Conservation (phyloP, 1,140 invertebrate genomes). For the Tribolium castaneum region DNA sequence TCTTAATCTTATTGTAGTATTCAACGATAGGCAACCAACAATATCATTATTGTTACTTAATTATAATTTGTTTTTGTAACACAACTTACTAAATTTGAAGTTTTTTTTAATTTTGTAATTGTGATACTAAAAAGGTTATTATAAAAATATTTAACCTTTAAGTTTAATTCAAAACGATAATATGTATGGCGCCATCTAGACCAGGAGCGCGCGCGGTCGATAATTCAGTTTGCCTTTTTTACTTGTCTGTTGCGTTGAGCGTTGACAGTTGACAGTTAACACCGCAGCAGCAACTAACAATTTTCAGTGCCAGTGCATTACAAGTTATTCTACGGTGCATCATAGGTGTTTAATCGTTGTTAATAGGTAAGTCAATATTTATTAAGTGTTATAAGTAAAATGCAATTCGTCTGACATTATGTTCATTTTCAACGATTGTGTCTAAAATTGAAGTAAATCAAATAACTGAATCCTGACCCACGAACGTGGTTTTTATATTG, state of each 20-base stretch:
- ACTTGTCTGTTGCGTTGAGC: background rate
- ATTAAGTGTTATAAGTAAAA: background rate
- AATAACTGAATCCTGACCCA: too few species aligned
- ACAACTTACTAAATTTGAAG: too few species aligned
- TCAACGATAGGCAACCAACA: background rate
- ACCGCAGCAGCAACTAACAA: background rate
- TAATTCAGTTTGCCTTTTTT: background rate
- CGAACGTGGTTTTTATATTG: background rate
- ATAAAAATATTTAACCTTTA: too few species aligned
- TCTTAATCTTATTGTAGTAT: background rate
- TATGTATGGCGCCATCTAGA: background rate
- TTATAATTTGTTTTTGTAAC: background rate
- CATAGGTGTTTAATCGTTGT: background rate
- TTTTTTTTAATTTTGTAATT: too few species aligned
- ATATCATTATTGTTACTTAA: background rate
- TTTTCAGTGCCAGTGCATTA: too few species aligned
- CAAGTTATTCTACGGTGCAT: too few species aligned
- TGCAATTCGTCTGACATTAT: conserved; percentile 25
- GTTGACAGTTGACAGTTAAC: background rate
- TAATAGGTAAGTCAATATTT: too few species aligned
- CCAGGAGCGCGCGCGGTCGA: background rate
- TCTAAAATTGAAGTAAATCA: conserved; percentile 29
- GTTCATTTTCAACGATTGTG: conserved; percentile 29
- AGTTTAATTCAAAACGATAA: background rate
- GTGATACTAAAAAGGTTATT: too few species aligned